Evolutionary conservation across 1,140 invertebrate genomes (phyloP), one percentile per base, ranked within the genome.

Genomic region (Heliconius himera): DNA sequence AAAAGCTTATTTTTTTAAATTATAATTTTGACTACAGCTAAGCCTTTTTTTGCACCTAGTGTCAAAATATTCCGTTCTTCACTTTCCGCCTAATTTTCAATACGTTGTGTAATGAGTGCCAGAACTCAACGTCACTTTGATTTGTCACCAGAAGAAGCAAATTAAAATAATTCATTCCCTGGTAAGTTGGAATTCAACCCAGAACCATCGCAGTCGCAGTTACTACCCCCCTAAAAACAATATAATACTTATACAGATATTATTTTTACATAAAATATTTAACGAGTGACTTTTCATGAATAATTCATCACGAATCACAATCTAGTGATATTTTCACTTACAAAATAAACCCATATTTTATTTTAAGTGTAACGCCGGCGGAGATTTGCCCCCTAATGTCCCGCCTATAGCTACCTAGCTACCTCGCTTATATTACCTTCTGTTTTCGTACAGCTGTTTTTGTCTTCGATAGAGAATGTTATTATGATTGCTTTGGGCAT

Each of bases 371-470:
- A 73, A 73, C 38, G 49, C 22, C 72, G 26, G 22, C 22, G 22
- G 26, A 66, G 60, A 13, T 66, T 73, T 22, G 38, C 71, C 33
- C 36, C 36, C 76, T 78, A 78, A 78, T 78, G 76, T 56, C 70
- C 71, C 76, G 29, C 8, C 51, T 77, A 49, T 77, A 70, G 20
- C 60, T 41, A 26, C 9, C 41, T 46, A 46, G 13, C 41, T 70
- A 18, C 36, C 71, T 29, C 36, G 51, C 20, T 33, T 54, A 54
- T 71, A 77, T 73, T 73, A 78, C 72, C 51, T 73, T 78, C 54
- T 72, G 70, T 78, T 78, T 78, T 78, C 33, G 46, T 26, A 38
- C 16, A 78, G 51, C 60, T 78, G 71, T 78, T 78, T 78, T 78
- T 73, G 41, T 60, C 70, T 78, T 70, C 60, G 60, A 76, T 76